Evolutionary conservation across 2,113 vertebrate species (phyloP).

Genomic region (Phylloscopus whistleri): DNA sequence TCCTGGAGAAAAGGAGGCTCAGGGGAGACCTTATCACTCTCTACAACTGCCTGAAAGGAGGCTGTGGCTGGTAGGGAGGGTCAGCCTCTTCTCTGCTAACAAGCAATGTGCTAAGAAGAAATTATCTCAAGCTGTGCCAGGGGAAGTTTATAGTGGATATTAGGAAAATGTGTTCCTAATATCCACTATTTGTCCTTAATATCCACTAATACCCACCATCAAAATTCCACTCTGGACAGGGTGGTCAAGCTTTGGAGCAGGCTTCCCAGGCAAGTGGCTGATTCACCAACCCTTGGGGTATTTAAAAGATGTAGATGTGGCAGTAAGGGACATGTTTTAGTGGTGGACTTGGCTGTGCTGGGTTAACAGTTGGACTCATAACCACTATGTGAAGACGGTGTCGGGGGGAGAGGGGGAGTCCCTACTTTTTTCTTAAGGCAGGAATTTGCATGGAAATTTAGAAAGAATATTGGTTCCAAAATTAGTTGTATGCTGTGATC

Average conservation of each 20-base stretch:
- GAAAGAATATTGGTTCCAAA: not conserved
- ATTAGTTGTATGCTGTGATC: not conserved
- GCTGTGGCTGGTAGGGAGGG: not conserved
- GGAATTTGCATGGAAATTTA: not conserved
- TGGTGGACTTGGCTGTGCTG: not conserved
- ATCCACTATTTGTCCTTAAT: not conserved
- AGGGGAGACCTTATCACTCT: not conserved
- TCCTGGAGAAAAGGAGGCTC: too few species aligned
- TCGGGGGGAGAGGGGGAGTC: rapidly evolving
- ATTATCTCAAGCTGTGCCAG: rapidly evolving
- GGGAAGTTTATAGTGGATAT: not conserved
- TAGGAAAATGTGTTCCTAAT: not conserved
- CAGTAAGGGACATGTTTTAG: not conserved
- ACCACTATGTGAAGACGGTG: not conserved
- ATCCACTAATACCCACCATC: not conserved
- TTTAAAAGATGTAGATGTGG: not conserved
- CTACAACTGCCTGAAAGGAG: not conserved
- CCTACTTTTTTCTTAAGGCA: not conserved
- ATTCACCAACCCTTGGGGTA: not conserved
- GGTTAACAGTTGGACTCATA: not conserved
- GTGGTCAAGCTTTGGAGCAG: not conserved
- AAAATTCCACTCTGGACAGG: not conserved
- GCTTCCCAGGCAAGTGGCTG: not conserved
- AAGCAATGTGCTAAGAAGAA: not conserved
- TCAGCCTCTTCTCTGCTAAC: not conserved